Evolutionary conservation across 2,888 invertebrate genomes (phyloP), one percentile per base, ranked within the genome.

Genomic region (Thelaira solivaga): DNA sequence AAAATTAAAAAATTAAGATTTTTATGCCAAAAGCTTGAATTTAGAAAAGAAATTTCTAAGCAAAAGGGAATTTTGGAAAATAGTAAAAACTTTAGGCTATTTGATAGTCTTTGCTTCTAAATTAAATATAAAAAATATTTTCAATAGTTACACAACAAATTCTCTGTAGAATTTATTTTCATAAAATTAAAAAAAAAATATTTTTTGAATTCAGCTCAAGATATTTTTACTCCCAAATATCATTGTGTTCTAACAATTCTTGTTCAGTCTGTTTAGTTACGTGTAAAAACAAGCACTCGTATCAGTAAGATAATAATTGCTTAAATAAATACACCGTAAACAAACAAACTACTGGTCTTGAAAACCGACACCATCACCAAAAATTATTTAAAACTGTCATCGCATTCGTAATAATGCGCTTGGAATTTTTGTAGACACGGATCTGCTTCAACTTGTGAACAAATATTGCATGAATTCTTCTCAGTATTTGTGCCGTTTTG

Each of bases 331-430:
- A 26, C 72, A 57, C 41, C 34, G 53, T 61, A 53, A 45, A 72
- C 39, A 77, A n/a, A 71, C 59, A 62, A 72, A 34, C 68, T 75
- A 86, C 86, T 82, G 86, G 86, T 86, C 86, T 86, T 86, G 79
- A 81, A 83, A 81, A 77, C 53, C 53, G 68, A 71, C 79, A 80
- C 81, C 80, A 74, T 68, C 61, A 73, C 61, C 73, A 73, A 76
- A 62, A 77, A 57, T 47, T 78, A 65, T 75, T 65, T 43, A 41
- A 57, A 68, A 69, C 53, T 76, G 78, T 67, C 74, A 76, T 74
- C 73, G 68, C 75, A 76, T 65, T 72, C 75, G 45, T 47, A 71
- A 69, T 26, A 61, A 49, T 36, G 47, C 59, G 47, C 26, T 20
- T 49, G 76, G 59, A 45, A 62, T 51, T 65, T 59, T 65, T 31